phyloP scores from a whole-genome alignment of 2,113 vertebrate species.

The Tetrax tetrax region DNA sequence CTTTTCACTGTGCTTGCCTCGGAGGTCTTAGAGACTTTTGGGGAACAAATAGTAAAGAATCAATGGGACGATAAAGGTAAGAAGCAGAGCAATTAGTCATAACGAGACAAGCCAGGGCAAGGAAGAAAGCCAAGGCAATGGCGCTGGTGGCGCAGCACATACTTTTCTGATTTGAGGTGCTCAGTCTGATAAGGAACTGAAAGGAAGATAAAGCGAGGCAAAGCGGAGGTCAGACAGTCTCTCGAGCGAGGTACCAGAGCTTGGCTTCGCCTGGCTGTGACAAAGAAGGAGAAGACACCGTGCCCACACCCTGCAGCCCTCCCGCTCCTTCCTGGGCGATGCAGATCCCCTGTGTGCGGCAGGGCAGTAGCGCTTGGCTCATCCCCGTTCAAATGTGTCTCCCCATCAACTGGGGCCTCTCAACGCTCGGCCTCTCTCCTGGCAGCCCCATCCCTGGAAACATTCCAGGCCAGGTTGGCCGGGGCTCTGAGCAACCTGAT shows the following conservation, averaged over 20 bases:
- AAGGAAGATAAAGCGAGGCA: not conserved
- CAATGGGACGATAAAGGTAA: not conserved
- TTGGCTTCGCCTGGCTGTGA: not conserved
- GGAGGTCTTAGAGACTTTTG: not conserved
- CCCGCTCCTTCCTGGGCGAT: not conserved
- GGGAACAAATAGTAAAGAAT: not conserved
- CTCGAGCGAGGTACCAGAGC: not conserved
- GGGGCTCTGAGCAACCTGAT: too few species aligned
- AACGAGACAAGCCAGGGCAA: not conserved
- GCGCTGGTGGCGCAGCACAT: not conserved
- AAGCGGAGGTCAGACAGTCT: not conserved
- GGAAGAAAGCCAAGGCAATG: not conserved
- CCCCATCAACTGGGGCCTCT: not conserved
- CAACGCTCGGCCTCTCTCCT: not conserved
- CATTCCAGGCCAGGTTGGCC: too few species aligned
- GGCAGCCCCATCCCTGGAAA: too few species aligned
- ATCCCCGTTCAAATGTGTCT: rapidly evolving
- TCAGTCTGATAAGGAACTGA: not conserved
- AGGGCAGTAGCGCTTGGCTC: not conserved
- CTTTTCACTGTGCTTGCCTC: not conserved
- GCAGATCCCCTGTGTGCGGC: not conserved
- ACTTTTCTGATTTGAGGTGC: not conserved
- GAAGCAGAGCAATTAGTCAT: not conserved
- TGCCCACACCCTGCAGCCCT: not conserved
- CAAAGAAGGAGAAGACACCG: rapidly evolving